Percentiles rank a stretch among this genome's conserved stretches.
Evolutionary conservation across 1,140 invertebrate species (phyloP).

Genomic region (Drosophila baimaii): DNA sequence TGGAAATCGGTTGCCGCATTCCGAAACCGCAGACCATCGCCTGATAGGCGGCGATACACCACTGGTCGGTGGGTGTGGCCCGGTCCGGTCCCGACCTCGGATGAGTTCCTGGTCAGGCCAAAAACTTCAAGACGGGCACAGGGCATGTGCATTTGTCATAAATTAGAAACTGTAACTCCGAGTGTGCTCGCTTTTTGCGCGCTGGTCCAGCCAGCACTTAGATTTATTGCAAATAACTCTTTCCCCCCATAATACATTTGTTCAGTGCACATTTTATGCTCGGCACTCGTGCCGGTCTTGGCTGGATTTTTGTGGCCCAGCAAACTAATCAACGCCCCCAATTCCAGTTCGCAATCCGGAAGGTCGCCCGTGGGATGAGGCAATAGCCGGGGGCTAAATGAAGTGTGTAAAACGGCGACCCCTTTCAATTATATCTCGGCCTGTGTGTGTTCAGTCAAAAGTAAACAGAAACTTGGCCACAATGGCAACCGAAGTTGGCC

Average conservation of each 20-base stretch:
- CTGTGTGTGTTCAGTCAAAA: constrained; percentile 63
- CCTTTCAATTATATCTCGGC: constrained; percentile 43
- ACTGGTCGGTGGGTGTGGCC: constrained; percentile 17
- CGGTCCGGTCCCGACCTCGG: constrained; percentile 43
- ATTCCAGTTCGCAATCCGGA: constrained; percentile 52
- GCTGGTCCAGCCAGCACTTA: constrained; percentile 60
- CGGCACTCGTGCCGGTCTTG: constrained; percentile 21
- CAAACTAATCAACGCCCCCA: constrained; percentile 78
- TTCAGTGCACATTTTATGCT: constrained; percentile 38
- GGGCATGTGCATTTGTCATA: constrained; percentile 80
- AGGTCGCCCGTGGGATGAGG: constrained; percentile 35
- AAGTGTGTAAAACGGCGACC: constrained; percentile 68
- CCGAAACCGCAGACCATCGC: constrained; percentile 68
- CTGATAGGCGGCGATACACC: constrained; percentile 57
- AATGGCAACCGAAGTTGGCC: constrained; percentile 51
- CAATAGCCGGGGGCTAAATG: constrained; percentile 67
- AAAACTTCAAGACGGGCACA: constrained; percentile 65
- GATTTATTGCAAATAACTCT: constrained; percentile 82
- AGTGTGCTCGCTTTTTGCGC: constrained; percentile 44
- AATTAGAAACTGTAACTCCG: constrained; percentile 80
- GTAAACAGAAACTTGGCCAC: constrained; percentile 70
- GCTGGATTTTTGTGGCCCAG: constrained; percentile 62
- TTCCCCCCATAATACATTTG: constrained; percentile 49
- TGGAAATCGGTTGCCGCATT: constrained; percentile 71
- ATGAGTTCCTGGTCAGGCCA: constrained; percentile 48